Base-by-base conservation (phyloP, 2,888 invertebrate species). In the Oscheius myriophilus region DNA sequence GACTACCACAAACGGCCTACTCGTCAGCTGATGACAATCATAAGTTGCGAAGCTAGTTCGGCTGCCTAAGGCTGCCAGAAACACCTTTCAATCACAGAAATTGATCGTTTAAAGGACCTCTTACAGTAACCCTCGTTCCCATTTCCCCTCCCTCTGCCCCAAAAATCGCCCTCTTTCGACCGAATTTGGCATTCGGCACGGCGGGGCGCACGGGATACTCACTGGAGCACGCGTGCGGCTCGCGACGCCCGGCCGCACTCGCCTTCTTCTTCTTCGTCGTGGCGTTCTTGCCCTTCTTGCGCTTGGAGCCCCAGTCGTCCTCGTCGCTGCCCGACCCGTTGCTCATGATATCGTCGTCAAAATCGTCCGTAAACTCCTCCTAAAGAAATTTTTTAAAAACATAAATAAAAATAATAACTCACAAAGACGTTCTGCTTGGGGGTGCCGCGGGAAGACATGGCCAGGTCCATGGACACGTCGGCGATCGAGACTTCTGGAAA, bases 271-370 rank as follows among this genome's bases (percentile, higher is more conserved):
- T 72, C 46, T 55, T 64, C 23, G 67, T 55, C 25, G 64, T 63
- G 11, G 66, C 43, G 7, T 68, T 72, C 39, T 66, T 72, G 6
- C 75, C 70, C 43, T 70, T 70, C 68, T 80, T 83, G 51, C 70
- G 67, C 51, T 71, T 70, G 9, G 79, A 67, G 9, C 82, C 82
- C 82, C 83, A 85, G 46, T 85, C 84, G 25, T 85, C 84, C 58
- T 83, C 84, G 69, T 84, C 84, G 42, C 68, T 68, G 6, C 55
- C 63, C 4, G 67, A 67, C n/a, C 62, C 66, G 25, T 43, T 39
- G 53, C 61, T 51, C 53, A 70, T 51, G 23, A 59, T 61, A 49
- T 67, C 70, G 67, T 72, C 67, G 21, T 66, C 58, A 9, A 33
- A 33, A 45, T 81, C 80, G 26, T 74, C 64, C 7, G 74, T 79